Evolutionary conservation across 2,113 vertebrate species (phyloP).

Genomic region (Nanorana parkeri): DNA sequence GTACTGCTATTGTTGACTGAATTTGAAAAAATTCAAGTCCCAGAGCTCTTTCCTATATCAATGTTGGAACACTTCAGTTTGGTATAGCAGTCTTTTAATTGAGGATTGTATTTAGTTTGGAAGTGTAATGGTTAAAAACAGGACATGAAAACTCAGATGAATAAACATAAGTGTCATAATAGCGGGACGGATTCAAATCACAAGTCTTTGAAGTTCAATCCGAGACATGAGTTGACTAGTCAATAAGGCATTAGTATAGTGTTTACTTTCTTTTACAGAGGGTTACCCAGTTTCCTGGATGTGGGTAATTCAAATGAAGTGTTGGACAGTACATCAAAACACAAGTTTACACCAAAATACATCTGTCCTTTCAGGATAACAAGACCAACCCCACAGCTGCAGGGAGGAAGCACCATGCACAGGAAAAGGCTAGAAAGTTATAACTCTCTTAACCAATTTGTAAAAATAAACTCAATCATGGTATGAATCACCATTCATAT

Average conservation of each 20-base stretch:
- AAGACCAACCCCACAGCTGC: conserved; percentile 65
- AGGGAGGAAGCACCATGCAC: conserved; percentile 50
- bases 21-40: too few species aligned
- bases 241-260: conserved; percentile 60
- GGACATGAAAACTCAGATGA: conserved; percentile 29
- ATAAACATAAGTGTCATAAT: conserved; percentile 28
- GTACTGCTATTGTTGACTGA: too few species aligned
- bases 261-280: conserved; percentile 60
- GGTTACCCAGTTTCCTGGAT: conserved; percentile 62
- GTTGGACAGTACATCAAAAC: conserved; percentile 66
- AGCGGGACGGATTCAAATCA: background rate
- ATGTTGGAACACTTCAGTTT: too few species aligned
- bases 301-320: conserved; percentile 65
- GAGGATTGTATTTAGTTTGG: too few species aligned
- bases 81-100: too few species aligned
- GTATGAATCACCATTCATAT: background rate
- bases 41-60: too few species aligned
- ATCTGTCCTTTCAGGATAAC: conserved; percentile 59
- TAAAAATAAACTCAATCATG: background rate
- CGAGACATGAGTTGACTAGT: conserved; percentile 27
- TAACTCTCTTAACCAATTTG: background rate
- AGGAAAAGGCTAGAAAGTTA: conserved; percentile 11
- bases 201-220: conserved; percentile 60
- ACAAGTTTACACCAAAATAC: conserved; percentile 64
- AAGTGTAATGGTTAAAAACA: background rate